Evolutionary conservation across 2,113 vertebrate species (phyloP), one percentile per base, ranked within the genome.

Genomic region (Toxotes chatareus): DNA sequence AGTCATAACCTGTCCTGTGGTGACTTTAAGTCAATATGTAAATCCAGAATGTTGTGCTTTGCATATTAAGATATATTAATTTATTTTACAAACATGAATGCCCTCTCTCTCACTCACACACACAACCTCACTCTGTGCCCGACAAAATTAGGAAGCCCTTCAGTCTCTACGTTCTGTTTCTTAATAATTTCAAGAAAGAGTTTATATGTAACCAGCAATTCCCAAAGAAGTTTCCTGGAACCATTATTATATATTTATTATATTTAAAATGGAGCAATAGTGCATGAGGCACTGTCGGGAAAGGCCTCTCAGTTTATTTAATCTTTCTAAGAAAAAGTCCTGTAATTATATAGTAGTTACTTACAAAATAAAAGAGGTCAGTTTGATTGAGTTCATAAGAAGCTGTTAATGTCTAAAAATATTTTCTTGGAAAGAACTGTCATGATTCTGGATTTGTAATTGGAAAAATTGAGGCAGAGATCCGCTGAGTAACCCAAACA

Each of bases 161-260:
- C 12, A 59, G 19, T 70, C 74, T 66, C 77, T 46, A 57, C 16
- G 44, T 67, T 82, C 44, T 1, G 10, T 79, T 55, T 76, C 42
- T 31, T 69, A 40, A 84, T 73, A 47, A 73, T 44, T 72, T 86
- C 23, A 62, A 17, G 23, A 69, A 64, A 73, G 19, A 42, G 16
- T 69, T 79, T 63, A 69, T 79, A 49, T 82, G 34, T 76, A 80
- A 85, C 57, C 10, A 40, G 21, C 83, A 74, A 88, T 88, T 88
- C 80, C 40, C 66, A 8, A 42, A 72, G 77, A 72, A 0, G 11
- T 72, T 86, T 88, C 86, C 78, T 85, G 79, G 82, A 90, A 79
- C 34, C 56, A 83, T 79, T 68, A 51, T 77, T 74, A 66, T 73
- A 31, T 84, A 69, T 62, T 84, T 67, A 62, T 77, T 71, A 63